Percentiles rank a stretch among this genome's conserved stretches.
phyloP scores from a whole-genome alignment of 2,888 invertebrate genomes.

The Flexamia atlantica region DNA sequence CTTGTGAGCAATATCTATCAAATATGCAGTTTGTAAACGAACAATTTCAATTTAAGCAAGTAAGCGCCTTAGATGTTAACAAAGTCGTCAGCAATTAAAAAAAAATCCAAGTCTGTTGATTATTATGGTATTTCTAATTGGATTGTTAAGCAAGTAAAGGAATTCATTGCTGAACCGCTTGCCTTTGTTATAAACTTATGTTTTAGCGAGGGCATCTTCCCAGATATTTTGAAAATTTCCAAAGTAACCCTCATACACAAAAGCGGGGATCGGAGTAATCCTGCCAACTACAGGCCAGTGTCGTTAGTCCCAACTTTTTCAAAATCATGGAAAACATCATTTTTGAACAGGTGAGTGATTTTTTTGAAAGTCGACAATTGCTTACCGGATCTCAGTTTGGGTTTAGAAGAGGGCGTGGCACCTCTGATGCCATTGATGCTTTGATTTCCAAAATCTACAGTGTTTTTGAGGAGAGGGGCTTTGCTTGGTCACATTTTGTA shows the following conservation, averaged over 20 bases:
- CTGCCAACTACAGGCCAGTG: slow-evolving; percentile 36
- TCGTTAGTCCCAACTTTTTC: slow-evolving; percentile 5
- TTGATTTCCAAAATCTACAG: neutral
- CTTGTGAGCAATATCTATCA: neutral
- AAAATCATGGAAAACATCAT: neutral
- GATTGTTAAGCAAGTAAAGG: neutral
- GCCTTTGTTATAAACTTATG: neutral
- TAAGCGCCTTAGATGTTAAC: neutral
- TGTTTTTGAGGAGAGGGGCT: slow-evolving; percentile 34
- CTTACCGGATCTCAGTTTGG: slow-evolving; percentile 25
- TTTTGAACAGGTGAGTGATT: neutral
- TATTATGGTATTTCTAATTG: slow-evolving; percentile 13
- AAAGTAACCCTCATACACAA: neutral
- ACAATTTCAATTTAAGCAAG: neutral
- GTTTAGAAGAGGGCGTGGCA: neutral
- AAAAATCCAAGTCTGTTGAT: slow-evolving; percentile 4
- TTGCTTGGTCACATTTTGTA: slow-evolving; percentile 27
- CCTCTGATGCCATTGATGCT: slow-evolving; percentile 6
- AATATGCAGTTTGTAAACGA: neutral
- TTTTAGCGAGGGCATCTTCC: slow-evolving; percentile 25
- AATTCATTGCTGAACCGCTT: neutral
- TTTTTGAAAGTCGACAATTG: neutral
- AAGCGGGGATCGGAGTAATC: slow-evolving; percentile 6
- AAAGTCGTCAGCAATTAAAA: neutral
- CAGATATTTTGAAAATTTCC: neutral